A percentile compares a stretch with the other conserved stretches of the same genome.
Evolutionary conservation across 2,888 invertebrate species (phyloP).

Genomic region (Tiliacea aurago): DNA sequence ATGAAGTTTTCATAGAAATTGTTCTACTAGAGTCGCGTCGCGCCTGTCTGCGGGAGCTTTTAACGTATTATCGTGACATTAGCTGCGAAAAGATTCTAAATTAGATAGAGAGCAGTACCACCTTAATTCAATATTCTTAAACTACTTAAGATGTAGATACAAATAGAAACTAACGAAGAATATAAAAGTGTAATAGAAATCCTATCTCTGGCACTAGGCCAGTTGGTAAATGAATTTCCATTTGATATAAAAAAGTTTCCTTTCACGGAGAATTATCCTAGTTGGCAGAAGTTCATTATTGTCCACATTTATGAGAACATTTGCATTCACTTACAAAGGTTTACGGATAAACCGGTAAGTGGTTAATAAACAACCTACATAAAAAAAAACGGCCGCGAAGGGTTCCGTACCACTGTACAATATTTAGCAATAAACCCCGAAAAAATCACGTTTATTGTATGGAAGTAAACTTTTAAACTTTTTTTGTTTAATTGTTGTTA

Average conservation of each 20-base stretch:
- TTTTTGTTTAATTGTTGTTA: no score
- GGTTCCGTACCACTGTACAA: no score
- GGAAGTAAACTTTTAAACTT: no score
- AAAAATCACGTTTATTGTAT: no score
- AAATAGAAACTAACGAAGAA: slow-evolving; percentile 18
- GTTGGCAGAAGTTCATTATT: slow-evolving; percentile 46
- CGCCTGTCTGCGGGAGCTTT: no score
- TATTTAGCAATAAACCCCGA: no score
- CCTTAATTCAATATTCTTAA: slow-evolving; percentile 22
- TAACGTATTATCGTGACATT: neutral
- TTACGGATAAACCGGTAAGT: neutral
- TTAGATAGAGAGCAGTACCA: neutral
- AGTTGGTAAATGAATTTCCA: slow-evolving; percentile 50
- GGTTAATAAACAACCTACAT: neutral
- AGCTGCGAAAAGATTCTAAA: neutral
- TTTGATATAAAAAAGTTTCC: slow-evolving; percentile 49
- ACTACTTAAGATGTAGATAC: neutral
- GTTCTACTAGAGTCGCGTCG: no score
- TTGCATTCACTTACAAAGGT: slow-evolving; percentile 33
- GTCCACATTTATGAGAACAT: slow-evolving; percentile 29
- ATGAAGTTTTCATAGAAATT: no score
- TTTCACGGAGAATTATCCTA: slow-evolving; percentile 44
- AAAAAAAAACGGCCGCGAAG: no score
- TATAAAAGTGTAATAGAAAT: slow-evolving; percentile 51
- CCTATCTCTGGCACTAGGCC: slow-evolving; percentile 50